Base-by-base conservation (phyloP, 2,797 vertebrate genomes). In the Oreonectes daqikongensis region DNA sequence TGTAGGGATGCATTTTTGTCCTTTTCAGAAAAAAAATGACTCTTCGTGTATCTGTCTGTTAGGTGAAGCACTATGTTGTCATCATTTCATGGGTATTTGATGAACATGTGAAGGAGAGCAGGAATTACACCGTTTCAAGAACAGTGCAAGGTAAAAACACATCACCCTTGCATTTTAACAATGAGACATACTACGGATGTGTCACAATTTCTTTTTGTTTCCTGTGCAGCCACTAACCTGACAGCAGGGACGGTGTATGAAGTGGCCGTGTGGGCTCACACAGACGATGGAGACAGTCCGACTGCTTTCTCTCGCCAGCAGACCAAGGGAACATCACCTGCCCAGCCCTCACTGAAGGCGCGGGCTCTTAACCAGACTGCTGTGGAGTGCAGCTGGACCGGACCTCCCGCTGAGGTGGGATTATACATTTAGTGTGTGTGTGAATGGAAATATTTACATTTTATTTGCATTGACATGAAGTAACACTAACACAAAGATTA, bases 21-120 rank as follows among this genome's bases (percentile, higher is more conserved):
- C 40, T 26, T 46, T 38, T 35, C 0, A 4, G 1, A 17, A 35
- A 10, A 60, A 20, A n/a, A n/a, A 12, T 1, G 2, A 28, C 38
- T 30, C 12, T 68, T 0, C 20, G 1, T 14, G 28, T 28, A 1
- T 55, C 1, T 82, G 9, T n/a, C n/a, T 85, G 42, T 65, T 78
- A 98, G 96, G 95, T 95, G 81, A 92, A 90, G 7, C 92, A 93
- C 73, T 99, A 95, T 0, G 69, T 94, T 2, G 94, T 97, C 79
- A 89, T 95, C 55, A 87, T 99, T 80, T 97, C 93, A 80, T 99
- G 97, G 97, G 92, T 94, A 18, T 99, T 99, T 12, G 96, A 99
- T 79, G 85, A 89, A 17, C 96, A 98, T 74, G 90, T 94, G 69
- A 97, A 95, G 83, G 97, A 99, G 82, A 96, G 89, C 88, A 93